Evolutionary conservation across 2,888 invertebrate species (phyloP).

Genomic region (Pristionchus maxplancki): DNA sequence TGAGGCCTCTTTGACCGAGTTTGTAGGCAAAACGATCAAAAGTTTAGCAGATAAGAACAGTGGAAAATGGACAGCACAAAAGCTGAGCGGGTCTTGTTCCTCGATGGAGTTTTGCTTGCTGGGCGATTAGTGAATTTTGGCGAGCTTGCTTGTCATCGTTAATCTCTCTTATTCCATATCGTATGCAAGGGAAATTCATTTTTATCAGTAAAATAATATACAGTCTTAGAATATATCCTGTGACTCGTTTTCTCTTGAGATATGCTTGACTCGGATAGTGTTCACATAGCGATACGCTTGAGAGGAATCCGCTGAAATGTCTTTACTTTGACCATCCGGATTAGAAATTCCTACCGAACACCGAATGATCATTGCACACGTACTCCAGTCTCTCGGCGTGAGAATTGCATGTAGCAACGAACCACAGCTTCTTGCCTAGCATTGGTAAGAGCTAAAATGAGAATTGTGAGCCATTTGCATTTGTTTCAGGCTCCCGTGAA

Average conservation of each 20-base stretch:
- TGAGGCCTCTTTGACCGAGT: too few species aligned
- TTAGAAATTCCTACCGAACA: not conserved
- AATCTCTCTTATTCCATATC: not conserved
- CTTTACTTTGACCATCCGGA: not conserved
- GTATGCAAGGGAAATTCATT: too few species aligned
- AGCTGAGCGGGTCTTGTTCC: not conserved
- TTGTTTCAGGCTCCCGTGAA: too few species aligned
- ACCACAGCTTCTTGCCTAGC: not conserved
- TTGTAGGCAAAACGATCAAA: not conserved
- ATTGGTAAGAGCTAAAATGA: not conserved
- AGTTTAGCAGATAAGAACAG: not conserved
- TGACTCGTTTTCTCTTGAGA: not conserved
- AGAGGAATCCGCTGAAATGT: not conserved
- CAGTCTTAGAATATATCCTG: not conserved
- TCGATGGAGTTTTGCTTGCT: not conserved
- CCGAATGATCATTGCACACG: not conserved
- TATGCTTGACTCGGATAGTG: not conserved
- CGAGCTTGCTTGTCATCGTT: not conserved
- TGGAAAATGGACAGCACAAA: not conserved
- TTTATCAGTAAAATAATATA: too few species aligned
- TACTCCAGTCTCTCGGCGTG: not conserved
- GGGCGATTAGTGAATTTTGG: not conserved
- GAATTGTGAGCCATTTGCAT: too few species aligned
- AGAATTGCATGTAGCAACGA: not conserved
- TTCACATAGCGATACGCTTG: not conserved